Conservation (phyloP, 2,888 invertebrate species). For the Seira musarum region DNA sequence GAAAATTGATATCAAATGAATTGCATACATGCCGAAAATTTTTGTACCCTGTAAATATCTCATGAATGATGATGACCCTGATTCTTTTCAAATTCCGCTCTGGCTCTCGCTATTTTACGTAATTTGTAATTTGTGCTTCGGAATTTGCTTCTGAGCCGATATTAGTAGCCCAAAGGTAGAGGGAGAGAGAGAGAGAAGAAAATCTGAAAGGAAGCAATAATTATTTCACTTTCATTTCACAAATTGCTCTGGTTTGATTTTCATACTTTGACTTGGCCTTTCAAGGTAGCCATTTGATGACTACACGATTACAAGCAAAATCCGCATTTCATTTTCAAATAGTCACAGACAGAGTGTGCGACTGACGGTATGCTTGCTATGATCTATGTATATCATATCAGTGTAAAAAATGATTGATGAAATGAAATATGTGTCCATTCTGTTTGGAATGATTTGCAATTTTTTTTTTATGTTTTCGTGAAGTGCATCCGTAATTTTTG, state of each 20-base stretch:
- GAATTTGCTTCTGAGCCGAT: background rate
- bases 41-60: constrained; percentile 13
- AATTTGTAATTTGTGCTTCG: constrained; percentile 6
- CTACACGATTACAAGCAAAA: background rate
- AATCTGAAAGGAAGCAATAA: constrained; percentile 22
- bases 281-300: constrained; percentile 10
- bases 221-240: constrained; percentile 11
- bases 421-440: background rate
- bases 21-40: background rate
- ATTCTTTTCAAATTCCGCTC: constrained; percentile 20
- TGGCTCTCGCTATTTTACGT: background rate
- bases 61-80: constrained; percentile 13
- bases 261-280: background rate
- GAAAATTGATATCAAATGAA: constrained; percentile 3
- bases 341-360: background rate
- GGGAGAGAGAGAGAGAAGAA: background rate
- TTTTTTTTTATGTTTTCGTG: no score
- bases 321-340: constrained; percentile 12
- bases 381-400: no score
- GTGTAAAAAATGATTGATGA: no score
- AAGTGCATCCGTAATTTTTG: no score
- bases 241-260: constrained; percentile 22
- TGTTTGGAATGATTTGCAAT: no score
- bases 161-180: constrained; percentile 1
- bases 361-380: no score